phyloP scores from a whole-genome alignment of 2,797 vertebrate genomes.

The Chrysocyon brachyurus region DNA sequence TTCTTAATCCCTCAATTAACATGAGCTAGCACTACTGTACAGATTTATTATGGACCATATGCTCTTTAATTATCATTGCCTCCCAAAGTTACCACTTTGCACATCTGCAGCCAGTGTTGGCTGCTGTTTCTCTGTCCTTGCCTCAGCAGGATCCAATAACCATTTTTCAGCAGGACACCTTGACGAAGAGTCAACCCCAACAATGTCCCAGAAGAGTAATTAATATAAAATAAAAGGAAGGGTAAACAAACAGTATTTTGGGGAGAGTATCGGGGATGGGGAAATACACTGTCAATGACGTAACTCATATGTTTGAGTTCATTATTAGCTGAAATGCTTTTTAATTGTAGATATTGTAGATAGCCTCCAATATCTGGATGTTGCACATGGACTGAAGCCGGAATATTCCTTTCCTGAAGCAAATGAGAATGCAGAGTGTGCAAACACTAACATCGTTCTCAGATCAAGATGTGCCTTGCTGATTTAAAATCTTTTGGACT shows the following conservation, averaged over 20 bases:
- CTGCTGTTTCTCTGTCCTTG: constrained; percentile 59
- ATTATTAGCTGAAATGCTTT: constrained; percentile 78
- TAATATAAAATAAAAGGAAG: constrained; percentile 81
- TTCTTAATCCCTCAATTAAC: constrained; percentile 88
- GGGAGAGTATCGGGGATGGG: background rate
- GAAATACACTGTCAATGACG: constrained; percentile 53
- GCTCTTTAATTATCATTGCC: constrained; percentile 87
- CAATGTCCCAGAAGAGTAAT: constrained; percentile 78
- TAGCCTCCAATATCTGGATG: constrained; percentile 83
- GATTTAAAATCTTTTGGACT: constrained; percentile 84
- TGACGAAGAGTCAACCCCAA: constrained; percentile 63
- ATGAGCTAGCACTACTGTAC: constrained; percentile 87
- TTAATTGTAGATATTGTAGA: constrained; percentile 82
- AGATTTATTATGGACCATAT: constrained; percentile 90
- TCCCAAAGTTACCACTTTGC: constrained; percentile 80
- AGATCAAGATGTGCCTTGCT: constrained; percentile 69
- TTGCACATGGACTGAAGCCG: constrained; percentile 61
- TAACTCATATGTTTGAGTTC: constrained; percentile 73
- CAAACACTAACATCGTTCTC: constrained; percentile 75
- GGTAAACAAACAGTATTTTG: background rate
- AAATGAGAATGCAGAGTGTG: constrained; percentile 62
- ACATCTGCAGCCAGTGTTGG: constrained; percentile 83
- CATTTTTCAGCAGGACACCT: constrained; percentile 83
- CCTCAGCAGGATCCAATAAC: constrained; percentile 77
- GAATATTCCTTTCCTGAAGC: constrained; percentile 63